Evolutionary conservation across 2,113 vertebrate species (phyloP), one percentile per base, ranked within the genome.

Genomic region (Brienomyrus brachyistius): DNA sequence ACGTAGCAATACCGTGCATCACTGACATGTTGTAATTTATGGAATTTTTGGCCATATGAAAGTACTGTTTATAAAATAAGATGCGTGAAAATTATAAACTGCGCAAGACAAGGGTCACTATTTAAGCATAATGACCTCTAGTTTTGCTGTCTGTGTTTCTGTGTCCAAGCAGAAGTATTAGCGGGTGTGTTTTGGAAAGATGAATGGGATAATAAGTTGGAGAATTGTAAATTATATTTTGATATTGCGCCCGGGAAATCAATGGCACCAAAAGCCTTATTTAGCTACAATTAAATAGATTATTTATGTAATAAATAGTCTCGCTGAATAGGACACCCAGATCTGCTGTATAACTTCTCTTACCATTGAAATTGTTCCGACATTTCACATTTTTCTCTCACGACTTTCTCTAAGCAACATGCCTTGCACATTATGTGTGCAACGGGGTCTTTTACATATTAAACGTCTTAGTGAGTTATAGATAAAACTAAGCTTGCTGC

Each of bases 401-500:
- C n/a, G 17, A 17, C 80, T 21, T 27, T 45, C 59, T 82, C 40
- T 82, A 82, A 82, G 23, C 83, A 90, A 91, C 90, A 54, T 35
- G 90, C 88, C 84, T 91, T 27, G n/a, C 62, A 13, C 23, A 70
- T 31, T 70, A 31, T 70, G n/a, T 13, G n/a, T 70, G 62, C n/a
- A 13, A 31, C 3, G 2, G 62, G 62, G n/a, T 27, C 9, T 13
- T 66, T 31, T 31, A 70, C 31, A 70, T 31, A 70, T 70, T 70
- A 70, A 31, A 70, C 94, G 94, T 94, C 94, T 95, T 94, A 94
- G 93, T 93, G 94, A 83, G 23, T 35, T 84, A 19, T 93, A 91
- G 93, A 92, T 89, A 92, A 91, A 91, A 92, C 91, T 84, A 92
- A 95, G 92, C 96, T 96, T 96, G 96, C 94, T 94, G 92, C 93